phyloP scores from a whole-genome alignment of 2,888 invertebrate genomes.

The Sphecodes monilicornis region DNA sequence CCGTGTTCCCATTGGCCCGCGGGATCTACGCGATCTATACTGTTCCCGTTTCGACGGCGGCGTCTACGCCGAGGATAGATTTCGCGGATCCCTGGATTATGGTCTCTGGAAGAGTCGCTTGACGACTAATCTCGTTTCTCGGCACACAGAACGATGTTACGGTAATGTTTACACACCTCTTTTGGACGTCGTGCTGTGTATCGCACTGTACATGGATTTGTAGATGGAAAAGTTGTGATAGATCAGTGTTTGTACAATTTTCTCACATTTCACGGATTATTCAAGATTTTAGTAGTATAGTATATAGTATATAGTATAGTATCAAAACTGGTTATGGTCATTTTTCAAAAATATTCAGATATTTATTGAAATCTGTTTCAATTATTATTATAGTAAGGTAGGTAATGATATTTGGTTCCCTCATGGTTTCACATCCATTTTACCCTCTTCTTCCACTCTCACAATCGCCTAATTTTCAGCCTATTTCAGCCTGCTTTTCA shows the following conservation, averaged over 20 bases:
- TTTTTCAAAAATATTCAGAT: too few relatives aligned
- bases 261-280: background rate
- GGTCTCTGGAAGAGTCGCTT: background rate
- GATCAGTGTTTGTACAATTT: background rate
- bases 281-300: too few relatives aligned
- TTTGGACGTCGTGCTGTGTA: background rate
- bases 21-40: background rate
- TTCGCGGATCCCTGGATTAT: constrained; percentile 4
- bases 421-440: too few relatives aligned
- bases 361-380: too few relatives aligned
- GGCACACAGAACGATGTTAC: background rate
- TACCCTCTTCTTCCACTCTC: too few relatives aligned
- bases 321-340: too few relatives aligned
- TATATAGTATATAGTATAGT: too few relatives aligned
- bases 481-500: too few relatives aligned
- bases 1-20: background rate
- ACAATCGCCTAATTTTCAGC: too few relatives aligned
- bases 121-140: constrained; percentile 4
- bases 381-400: too few relatives aligned
- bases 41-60: constrained; percentile 17
- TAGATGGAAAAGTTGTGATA: background rate
- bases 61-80: constrained; percentile 7
- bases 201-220: background rate
- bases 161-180: background rate
- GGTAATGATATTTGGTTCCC: too few relatives aligned